A percentile compares a stretch with the other conserved stretches of the same genome.
Evolutionary conservation across 2,797 vertebrate genomes (phyloP).

Genomic region (Ataeniobius toweri): DNA sequence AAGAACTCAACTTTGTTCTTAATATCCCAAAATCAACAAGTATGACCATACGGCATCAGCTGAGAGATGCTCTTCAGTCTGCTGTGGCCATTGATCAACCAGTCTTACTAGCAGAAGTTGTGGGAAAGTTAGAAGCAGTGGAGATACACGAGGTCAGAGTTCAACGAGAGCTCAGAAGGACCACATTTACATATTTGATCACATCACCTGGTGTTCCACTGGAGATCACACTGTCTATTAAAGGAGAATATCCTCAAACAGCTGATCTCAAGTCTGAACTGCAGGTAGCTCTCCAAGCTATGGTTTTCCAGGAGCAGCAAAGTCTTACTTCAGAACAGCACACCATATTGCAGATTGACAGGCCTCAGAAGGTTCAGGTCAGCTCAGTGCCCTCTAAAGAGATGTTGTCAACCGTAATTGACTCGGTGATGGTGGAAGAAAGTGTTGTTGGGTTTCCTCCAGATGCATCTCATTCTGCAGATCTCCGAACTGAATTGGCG

Average conservation of each 20-base stretch:
- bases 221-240: conserved; percentile 85
- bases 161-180: conserved; percentile 75
- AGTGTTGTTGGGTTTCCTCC: conserved; percentile 52
- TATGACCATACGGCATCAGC: conserved; percentile 79
- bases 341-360: conserved; percentile 46
- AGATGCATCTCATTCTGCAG: conserved; percentile 57
- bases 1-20: conserved; percentile 81
- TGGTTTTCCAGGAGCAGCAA: conserved; percentile 83
- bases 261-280: conserved; percentile 83
- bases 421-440: conserved; percentile 65
- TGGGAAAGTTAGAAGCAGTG: conserved; percentile 75
- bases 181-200: conserved; percentile 82
- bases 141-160: conserved; percentile 80
- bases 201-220: conserved; percentile 75
- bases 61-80: conserved; percentile 81
- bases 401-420: conserved; percentile 66
- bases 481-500: conserved; percentile 62
- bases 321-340: conserved; percentile 78
- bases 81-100: conserved; percentile 82
- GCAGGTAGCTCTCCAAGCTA: conserved; percentile 80
- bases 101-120: conserved; percentile 82
- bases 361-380: conserved; percentile 58
- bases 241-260: conserved; percentile 81
- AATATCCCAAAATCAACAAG: conserved; percentile 71
- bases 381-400: conserved; percentile 51